phyloP scores from a whole-genome alignment of 2,888 invertebrate species.

The Drosophila peninsularis region DNA sequence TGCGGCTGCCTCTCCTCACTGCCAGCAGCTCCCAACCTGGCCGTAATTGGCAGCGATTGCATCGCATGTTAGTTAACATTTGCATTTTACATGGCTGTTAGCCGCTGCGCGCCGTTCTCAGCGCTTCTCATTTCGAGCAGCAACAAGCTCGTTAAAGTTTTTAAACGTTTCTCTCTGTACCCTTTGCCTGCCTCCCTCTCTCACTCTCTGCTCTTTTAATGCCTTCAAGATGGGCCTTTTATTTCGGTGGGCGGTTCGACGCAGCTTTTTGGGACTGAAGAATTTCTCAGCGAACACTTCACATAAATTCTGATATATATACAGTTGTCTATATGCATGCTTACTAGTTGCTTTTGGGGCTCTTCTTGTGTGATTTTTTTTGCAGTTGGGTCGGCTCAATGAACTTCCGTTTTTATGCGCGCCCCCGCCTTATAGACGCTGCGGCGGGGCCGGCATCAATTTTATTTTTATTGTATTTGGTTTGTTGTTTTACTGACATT shows the following conservation, averaged over 20 bases:
- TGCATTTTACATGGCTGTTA: slow-evolving; percentile 31
- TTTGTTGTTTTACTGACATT: slow-evolving; percentile 43
- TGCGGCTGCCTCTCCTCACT: not conserved
- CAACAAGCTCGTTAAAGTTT: slow-evolving; percentile 1
- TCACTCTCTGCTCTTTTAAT: not conserved
- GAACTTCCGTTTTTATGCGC: slow-evolving; percentile 72
- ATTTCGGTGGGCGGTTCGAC: slow-evolving; percentile 6
- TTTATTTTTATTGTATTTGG: slow-evolving; percentile 56
- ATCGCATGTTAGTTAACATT: slow-evolving; percentile 54
- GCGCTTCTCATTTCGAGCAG: slow-evolving; percentile 28
- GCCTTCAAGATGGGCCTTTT: slow-evolving; percentile 1
- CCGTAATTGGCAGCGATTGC: slow-evolving; percentile 18
- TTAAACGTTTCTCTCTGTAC: slow-evolving; percentile 8
- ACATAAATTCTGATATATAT: not conserved
- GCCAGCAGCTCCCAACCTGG: slow-evolving; percentile 24
- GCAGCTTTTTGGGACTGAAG: slow-evolving; percentile 6
- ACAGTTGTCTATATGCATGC: too few relatives aligned
- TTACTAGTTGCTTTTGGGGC: not conserved
- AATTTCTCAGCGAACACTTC: slow-evolving; percentile 1
- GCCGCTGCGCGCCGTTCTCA: slow-evolving; percentile 13
- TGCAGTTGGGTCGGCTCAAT: slow-evolving; percentile 40
- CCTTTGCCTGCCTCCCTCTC: too few relatives aligned
- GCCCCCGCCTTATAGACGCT: slow-evolving; percentile 54
- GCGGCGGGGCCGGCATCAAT: slow-evolving; percentile 42
- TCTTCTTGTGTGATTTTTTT: slow-evolving; percentile 10